Evolutionary conservation across 1,140 invertebrate genomes (phyloP), one percentile per base, ranked within the genome.

Genomic region (Bactericera cockerelli): DNA sequence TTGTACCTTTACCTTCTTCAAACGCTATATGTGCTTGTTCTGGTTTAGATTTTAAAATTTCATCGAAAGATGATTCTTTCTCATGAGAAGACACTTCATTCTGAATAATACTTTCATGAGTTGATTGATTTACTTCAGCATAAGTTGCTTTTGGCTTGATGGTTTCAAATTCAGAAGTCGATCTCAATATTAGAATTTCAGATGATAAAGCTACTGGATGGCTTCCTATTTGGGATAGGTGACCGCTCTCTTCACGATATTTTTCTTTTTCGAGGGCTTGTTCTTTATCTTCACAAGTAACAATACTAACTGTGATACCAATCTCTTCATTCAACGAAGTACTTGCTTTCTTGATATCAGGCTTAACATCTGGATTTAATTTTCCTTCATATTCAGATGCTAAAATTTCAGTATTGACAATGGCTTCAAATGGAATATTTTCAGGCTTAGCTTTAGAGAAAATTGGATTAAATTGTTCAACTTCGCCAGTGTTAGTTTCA

Each of bases 21-120:
- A 69, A 63, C 8, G 67, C 64, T 57, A 71, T 60, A 36, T 69
- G 66, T 25, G 68, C 67, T 36, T 63, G 61, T 60, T 65, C 63
- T 42, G 68, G 49, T 36, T 65, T 67, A 2, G 66, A 39, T 39
- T 39, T 63, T 8, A 70, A 70, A 59, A 61, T 62, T 19, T 71
- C 65, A 33, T 65, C 63, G 53, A 79, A 74, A 49, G 68, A 62
- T 39, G 67, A 68, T 69, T 79, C 78, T 57, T 72, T 72, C 65
- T 80, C 77, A 1, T 74, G 70, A 33, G 72, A 62, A 26, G 75
- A 60, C 24, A 71, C 68, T 68, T 78, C 72, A 10, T 69, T 71
- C 61, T 74, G 70, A 53, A 76, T 67, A 16, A 80, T 61, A 62
- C 75, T 71, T 66, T 78, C 75, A 24, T 75, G 72, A 28, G 71